A percentile compares a stretch with the other conserved stretches of the same genome.
These are phyloP conservation scores for Morone saxatilis DNA, from an alignment of 2,113 vertebrate genomes.

Conservation along the genomic window DNA sequence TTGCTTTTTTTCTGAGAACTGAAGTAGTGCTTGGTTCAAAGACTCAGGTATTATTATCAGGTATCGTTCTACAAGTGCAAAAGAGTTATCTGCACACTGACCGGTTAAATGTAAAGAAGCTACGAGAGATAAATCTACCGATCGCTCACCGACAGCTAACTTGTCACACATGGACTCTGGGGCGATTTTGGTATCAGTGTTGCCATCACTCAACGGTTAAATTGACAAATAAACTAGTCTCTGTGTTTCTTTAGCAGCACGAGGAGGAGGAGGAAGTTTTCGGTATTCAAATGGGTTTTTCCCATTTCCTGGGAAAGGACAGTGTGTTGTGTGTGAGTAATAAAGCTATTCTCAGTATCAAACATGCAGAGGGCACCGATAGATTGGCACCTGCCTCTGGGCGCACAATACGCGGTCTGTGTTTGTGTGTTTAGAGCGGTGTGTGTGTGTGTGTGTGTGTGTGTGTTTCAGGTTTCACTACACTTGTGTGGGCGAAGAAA, in stretches of 20 bases:
- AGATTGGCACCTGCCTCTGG: slow-evolving; percentile 54
- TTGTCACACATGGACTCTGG: neutral
- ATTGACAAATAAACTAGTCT: slow-evolving; percentile 14
- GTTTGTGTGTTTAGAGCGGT: slow-evolving; percentile 9
- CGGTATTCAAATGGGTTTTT: slow-evolving; percentile 18
- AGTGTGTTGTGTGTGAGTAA: slow-evolving; percentile 33
- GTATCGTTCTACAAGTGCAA: neutral
- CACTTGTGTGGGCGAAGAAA: too few species aligned
- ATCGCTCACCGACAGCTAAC: neutral
- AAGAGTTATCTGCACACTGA: neutral
- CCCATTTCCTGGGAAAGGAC: slow-evolving; percentile 43
- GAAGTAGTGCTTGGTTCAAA: neutral
- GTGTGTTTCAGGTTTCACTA: neutral
- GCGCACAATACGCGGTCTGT: neutral
- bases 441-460: slow-evolving; percentile 5
- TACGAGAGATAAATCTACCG: neutral
- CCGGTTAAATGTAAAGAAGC: slow-evolving; percentile 13
- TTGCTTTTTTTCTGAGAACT: slow-evolving; percentile 24
- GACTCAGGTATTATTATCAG: too few species aligned
- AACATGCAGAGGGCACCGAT: slow-evolving; percentile 15
- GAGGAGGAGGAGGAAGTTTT: neutral
- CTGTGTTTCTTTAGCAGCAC: neutral
- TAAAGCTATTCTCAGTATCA: slow-evolving; percentile 40
- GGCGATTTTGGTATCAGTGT: neutral
- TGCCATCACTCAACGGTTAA: neutral